These are phyloP conservation scores for Heliconius himera DNA, from an alignment of 1,140 invertebrate genomes.

Conservation along the genomic window DNA sequence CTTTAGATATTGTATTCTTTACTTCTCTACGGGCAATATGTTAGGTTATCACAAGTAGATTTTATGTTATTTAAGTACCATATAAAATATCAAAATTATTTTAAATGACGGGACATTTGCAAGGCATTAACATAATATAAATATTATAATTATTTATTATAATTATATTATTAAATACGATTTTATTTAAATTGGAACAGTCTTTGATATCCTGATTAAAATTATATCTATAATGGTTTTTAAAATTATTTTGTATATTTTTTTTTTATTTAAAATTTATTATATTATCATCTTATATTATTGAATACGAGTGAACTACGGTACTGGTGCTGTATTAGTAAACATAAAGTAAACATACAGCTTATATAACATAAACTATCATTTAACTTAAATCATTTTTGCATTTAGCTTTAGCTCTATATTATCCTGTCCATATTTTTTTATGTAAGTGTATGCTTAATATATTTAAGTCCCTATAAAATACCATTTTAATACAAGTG, in stretches of 20 bases:
- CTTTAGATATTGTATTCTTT: background rate
- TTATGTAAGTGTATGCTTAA: background rate
- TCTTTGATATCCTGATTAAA: background rate
- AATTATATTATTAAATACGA: background rate
- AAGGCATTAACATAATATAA: background rate
- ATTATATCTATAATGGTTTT: background rate
- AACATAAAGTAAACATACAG: background rate
- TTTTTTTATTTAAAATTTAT: background rate
- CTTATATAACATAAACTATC: background rate
- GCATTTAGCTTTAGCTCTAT: background rate
- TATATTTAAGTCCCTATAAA: background rate
- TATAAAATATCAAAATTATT: background rate
- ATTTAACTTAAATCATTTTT: background rate
- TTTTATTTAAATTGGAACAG: background rate
- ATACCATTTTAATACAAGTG: background rate
- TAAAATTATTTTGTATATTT: background rate
- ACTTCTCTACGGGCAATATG: background rate
- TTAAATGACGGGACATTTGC: background rate
- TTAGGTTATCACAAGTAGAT: background rate
- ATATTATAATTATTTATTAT: conserved; percentile 8
- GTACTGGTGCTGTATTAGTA: background rate
- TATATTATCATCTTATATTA: background rate
- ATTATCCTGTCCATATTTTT: background rate
- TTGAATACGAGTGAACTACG: background rate
- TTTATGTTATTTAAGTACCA: background rate